Conservation (phyloP, 1,140 invertebrate species). For the Ips nitidus region DNA sequence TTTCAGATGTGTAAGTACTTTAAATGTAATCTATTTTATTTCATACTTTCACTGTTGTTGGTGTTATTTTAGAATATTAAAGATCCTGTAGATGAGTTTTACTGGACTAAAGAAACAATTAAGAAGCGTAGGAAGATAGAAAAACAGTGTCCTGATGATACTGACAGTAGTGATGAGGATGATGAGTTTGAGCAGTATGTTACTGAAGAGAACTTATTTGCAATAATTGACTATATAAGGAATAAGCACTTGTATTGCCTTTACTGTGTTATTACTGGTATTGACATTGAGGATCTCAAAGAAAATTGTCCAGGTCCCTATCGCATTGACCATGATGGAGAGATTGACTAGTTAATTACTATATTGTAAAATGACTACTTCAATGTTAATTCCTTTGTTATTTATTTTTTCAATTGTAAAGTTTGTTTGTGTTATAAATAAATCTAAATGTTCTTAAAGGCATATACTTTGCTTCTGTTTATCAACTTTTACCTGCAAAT, state of each 20-base stretch:
- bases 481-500: neutral
- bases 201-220: conserved; percentile 45
- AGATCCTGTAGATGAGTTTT: conserved; percentile 64
- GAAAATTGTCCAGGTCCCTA: conserved; percentile 69
- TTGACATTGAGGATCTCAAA: conserved; percentile 63
- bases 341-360: conserved; percentile 15
- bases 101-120: conserved; percentile 62
- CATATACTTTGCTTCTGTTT: neutral
- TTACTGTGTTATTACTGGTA: conserved; percentile 72
- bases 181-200: conserved; percentile 50
- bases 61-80: conserved; percentile 47
- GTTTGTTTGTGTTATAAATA: conserved; percentile 26
- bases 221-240: conserved; percentile 67
- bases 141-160: conserved; percentile 48
- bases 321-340: conserved; percentile 61
- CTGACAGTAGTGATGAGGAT: conserved; percentile 42
- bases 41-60: neutral
- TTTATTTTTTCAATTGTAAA: conserved; percentile 25
- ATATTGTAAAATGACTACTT: neutral
- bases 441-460: neutral
- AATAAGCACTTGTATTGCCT: conserved; percentile 73
- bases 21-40: neutral
- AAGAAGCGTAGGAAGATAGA: conserved; percentile 48
- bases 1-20: conserved; percentile 51
- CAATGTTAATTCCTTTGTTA: conserved; percentile 19